Percentiles rank a stretch among this genome's conserved stretches.
Conservation (phyloP, 2,113 vertebrate genomes). For the Ornithorhynchus anatinus region DNA sequence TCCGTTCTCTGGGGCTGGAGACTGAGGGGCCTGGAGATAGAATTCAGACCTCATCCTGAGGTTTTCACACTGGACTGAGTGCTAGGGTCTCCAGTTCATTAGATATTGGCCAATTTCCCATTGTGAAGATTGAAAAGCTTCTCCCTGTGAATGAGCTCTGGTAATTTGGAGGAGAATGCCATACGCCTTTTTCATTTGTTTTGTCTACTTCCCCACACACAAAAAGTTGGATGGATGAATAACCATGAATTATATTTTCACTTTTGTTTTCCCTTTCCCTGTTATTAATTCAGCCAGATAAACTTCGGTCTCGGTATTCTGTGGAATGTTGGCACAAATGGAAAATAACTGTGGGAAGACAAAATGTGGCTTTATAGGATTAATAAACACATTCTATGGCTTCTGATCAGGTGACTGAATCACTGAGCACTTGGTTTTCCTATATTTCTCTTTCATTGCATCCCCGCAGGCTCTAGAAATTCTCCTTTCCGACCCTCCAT, state of each 20-base stretch:
- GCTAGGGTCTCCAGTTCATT: too few species aligned
- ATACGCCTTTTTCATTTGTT: not conserved
- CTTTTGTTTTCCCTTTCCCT: not conserved
- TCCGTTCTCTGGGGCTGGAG: too few species aligned
- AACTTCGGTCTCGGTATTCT: not conserved
- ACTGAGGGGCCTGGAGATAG: too few species aligned
- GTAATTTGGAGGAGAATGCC: not conserved
- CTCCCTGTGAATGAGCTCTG: fast-evolving
- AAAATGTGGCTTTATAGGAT: not conserved
- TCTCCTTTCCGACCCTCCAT: too few species aligned
- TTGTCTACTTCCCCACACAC: not conserved
- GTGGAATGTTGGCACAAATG: not conserved
- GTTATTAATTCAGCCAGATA: not conserved
- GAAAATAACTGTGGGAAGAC: constrained; percentile 12
- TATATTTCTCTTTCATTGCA: not conserved
- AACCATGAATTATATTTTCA: not conserved
- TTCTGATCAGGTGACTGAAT: not conserved
- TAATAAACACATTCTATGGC: not conserved
- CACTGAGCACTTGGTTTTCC: not conserved
- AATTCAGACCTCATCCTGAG: too few species aligned
- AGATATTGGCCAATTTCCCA: too few species aligned
- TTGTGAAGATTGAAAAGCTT: not conserved
- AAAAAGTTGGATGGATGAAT: not conserved
- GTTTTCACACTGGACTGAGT: too few species aligned
- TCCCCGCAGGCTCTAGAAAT: not conserved